A percentile compares a stretch with the other conserved stretches of the same genome.
phyloP scores from a whole-genome alignment of 2,797 vertebrate species.

The Heliangelus exortis region DNA sequence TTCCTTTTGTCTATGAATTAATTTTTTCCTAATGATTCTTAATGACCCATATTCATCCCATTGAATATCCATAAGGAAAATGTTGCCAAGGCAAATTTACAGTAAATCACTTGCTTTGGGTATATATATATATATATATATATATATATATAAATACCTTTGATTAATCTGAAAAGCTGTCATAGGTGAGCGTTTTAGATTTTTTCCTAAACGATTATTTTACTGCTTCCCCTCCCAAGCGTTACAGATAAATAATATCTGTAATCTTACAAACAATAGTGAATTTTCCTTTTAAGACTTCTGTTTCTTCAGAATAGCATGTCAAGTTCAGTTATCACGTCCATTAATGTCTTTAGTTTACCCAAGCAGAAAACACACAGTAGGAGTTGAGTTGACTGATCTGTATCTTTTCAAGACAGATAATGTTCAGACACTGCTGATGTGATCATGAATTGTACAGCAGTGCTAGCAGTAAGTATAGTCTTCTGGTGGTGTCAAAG shows the following conservation, averaged over 20 bases:
- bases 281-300: background rate
- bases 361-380: background rate
- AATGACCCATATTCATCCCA: background rate
- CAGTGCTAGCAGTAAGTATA: accelerated
- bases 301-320: background rate
- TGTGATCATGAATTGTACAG: background rate
- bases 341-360: background rate
- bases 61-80: background rate
- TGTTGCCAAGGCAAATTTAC: background rate
- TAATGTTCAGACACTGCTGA: background rate
- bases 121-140: too few relatives aligned
- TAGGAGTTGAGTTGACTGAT: background rate
- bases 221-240: background rate
- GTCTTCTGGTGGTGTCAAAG: background rate
- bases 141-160: background rate
- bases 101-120: background rate
- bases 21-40: background rate
- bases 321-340: background rate
- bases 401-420: background rate
- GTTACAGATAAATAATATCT: background rate
- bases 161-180: background rate
- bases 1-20: background rate
- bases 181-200: background rate
- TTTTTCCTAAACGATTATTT: background rate
- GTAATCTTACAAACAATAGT: background rate